Percentiles rank a stretch among this genome's conserved stretches.
Conservation (phyloP, 2,113 vertebrate species). For the Bombycilla garrulus region DNA sequence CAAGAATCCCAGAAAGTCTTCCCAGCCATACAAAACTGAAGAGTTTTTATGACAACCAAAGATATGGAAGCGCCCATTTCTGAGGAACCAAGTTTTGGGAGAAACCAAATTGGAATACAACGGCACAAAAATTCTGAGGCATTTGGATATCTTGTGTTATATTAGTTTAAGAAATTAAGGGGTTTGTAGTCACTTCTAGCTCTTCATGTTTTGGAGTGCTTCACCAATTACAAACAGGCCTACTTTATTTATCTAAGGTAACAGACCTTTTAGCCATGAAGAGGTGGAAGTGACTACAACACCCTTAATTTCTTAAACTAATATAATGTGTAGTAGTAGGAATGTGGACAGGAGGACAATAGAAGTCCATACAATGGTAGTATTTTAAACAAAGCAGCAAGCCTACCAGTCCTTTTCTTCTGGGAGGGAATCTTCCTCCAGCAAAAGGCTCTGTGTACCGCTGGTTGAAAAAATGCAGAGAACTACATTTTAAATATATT, state of each 20-base stretch:
- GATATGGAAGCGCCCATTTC: background rate
- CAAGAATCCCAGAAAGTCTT: background rate
- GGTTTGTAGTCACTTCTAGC: background rate
- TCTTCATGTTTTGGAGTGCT: background rate
- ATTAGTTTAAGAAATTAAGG: background rate
- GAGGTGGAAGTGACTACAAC: background rate
- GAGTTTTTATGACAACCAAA: background rate
- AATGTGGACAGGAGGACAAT: background rate
- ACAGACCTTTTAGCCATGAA: background rate
- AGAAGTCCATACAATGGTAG: background rate
- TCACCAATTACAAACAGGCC: background rate
- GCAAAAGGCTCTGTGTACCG: background rate
- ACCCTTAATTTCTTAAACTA: background rate
- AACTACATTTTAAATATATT: background rate
- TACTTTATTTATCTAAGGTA: background rate
- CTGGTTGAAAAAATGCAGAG: background rate
- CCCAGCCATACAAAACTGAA: background rate
- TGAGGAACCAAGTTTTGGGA: background rate
- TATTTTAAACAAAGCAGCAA: background rate
- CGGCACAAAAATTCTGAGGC: background rate
- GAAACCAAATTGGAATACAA: background rate
- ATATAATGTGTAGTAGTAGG: background rate
- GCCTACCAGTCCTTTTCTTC: background rate
- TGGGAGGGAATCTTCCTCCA: background rate
- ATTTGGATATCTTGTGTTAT: background rate